These are phyloP conservation scores for Varanus komodoensis DNA, from an alignment of 2,113 vertebrate genomes.

Conservation along the genomic window DNA sequence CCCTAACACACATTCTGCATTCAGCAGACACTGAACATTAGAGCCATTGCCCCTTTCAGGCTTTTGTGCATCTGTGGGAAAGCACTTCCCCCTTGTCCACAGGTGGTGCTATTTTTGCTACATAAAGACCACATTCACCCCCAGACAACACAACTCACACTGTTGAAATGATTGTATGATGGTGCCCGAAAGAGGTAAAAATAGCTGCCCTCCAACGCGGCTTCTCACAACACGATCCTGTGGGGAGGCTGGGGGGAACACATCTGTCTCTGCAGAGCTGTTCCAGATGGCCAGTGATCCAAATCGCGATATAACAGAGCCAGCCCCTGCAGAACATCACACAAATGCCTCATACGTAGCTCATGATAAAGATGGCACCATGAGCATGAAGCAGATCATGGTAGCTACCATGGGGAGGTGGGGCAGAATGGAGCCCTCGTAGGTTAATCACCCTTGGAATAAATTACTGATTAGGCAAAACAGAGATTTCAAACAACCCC, in stretches of 20 bases:
- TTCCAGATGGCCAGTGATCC: background rate
- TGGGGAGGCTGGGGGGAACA: background rate
- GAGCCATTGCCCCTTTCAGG: background rate
- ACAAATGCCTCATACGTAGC: constrained; percentile 13
- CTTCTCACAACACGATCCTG: background rate
- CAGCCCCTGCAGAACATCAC: background rate
- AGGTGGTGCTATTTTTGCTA: background rate
- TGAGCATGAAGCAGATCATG: constrained; percentile 29
- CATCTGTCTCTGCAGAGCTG: background rate
- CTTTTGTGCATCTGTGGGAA: background rate
- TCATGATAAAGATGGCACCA: constrained; percentile 22
- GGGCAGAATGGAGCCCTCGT: background rate
- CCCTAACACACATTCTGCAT: background rate
- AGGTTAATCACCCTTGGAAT: constrained; percentile 11
- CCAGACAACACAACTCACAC: background rate
- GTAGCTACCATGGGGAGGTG: background rate
- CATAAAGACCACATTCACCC: background rate
- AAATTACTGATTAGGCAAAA: background rate
- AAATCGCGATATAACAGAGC: background rate
- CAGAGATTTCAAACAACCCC: background rate
- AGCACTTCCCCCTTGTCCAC: background rate
- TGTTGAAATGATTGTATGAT: background rate
- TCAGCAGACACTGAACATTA: background rate
- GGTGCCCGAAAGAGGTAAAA: background rate
- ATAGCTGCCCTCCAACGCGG: background rate